phyloP scores from a whole-genome alignment of 2,888 invertebrate species.

The Pollenia griseotomentosa region DNA sequence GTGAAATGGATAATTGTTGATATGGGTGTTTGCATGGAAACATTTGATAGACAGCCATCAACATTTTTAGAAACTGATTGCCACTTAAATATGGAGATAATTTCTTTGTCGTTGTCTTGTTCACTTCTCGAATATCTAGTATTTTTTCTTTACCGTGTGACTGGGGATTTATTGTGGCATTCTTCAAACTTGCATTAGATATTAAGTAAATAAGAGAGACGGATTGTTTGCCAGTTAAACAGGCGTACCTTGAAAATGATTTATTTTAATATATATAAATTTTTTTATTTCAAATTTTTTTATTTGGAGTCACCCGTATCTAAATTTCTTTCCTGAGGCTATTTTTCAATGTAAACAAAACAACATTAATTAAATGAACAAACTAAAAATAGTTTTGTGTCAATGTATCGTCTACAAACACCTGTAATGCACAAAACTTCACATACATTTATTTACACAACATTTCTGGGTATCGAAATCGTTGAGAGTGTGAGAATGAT shows the following conservation, averaged over 20 bases:
- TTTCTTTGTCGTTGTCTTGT: too few species aligned
- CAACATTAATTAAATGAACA: constrained; percentile 44
- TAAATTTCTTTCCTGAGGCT: neutral
- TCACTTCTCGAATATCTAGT: too few species aligned
- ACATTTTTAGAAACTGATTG: too few species aligned
- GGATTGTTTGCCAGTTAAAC: too few species aligned
- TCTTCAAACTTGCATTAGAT: too few species aligned
- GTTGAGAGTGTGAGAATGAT: constrained; percentile 13
- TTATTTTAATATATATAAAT: too few species aligned
- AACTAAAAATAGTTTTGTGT: constrained; percentile 9
- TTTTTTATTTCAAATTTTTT: neutral
- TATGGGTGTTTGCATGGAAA: neutral
- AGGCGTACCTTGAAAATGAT: too few species aligned
- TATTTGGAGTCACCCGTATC: neutral
- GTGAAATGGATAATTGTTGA: neutral
- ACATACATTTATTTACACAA: constrained; percentile 4
- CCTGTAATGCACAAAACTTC: neutral
- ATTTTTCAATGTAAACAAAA: constrained; percentile 32
- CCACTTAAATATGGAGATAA: too few species aligned
- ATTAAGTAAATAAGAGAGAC: too few species aligned
- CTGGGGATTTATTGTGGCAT: too few species aligned
- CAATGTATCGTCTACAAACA: neutral
- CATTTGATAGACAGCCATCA: too few species aligned
- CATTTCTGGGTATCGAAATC: neutral
- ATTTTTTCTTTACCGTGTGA: too few species aligned